Evolutionary conservation across 2,888 invertebrate genomes (phyloP), one percentile per base, ranked within the genome.

Genomic region (Neuroscelio doddi): DNA sequence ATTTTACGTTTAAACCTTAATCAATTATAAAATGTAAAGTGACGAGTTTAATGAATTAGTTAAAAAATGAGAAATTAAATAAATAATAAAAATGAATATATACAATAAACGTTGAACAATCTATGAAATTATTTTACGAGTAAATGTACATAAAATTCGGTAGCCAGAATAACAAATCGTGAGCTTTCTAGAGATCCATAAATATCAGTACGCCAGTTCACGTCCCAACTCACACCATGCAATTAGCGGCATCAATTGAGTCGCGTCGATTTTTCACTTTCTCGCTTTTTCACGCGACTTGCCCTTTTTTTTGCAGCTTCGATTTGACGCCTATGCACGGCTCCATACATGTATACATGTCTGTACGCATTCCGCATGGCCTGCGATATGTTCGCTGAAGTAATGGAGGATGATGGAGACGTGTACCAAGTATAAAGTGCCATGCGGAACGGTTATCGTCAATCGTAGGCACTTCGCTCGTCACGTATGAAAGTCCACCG

Each of bases 161-260:
- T n/a, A n/a, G n/a, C n/a, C 26, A 8, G 26, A 26, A 4, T 7
- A 26, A 26, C 4, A 26, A 26, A 8, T 8, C 10, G 30, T 3
- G 30, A 30, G n/a, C 10, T 30, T 30, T 30, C 30, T 10, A 30
- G 4, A 9, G 30, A 2, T 30, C 30, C 10, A 10, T 30, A 30
- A 30, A 38, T 38, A 44, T 44, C 14, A 44, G 15, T 10, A 27
- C 44, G 29, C 15, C 26, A 15, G 44, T 26, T 44, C 44, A 44
- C 44, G 44, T 44, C 5, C 27, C 3, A 5, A 32, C 9, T 32
- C 10, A 12, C 32, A 32, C 12, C 12, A 1, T 9, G 15, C 15
- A 27, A 36, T 34, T 44, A 24, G 21, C 44, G 63, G 21, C 44
- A 59, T 69, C 69, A 64, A 69, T 69, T 53, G 61, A 64, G 45